Base-by-base conservation (phyloP, 2,797 vertebrate genomes). In the Acropternis orthonyx region DNA sequence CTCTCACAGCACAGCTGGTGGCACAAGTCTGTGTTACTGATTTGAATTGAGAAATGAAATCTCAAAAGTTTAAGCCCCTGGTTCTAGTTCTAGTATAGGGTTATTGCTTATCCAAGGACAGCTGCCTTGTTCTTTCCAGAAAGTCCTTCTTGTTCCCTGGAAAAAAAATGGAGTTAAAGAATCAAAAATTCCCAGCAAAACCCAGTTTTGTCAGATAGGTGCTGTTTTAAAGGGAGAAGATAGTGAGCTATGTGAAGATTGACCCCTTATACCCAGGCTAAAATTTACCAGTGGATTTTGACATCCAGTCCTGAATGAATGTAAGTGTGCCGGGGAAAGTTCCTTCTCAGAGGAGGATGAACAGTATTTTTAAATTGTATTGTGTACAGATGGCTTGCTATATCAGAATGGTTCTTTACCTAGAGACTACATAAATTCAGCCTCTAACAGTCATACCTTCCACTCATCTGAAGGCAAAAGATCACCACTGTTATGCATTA, bases 211-310 rank as follows among this genome's bases (percentile, higher is more conserved):
- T 44, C 24, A 65, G 24, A 27, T 8, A 72, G 15, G 4, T 24
- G 8, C 0, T 59, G 2, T 74, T 80, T 85, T 68, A 59, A 84
- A 49, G 9, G 12, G 26, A 85, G 8, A 15, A 67, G 39, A 59
- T 23, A 10, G 27, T 27, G 16, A 82, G 10, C 34, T 73, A 4
- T 19, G 21, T 27, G 26, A 43, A 48, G 52, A 71, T 28, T 1
- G 0, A n/a, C 26, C 67, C 49, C 23, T 74, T 39, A 73, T 8
- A 78, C 4, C 7, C 0, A 0, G 2, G 26, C 41, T 74, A 19
- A 44, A 69, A 12, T 56, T 80, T 63, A 34, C 9, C 8, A 19
- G 17, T 46, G n/a, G 44, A 63, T 85, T 88, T 94, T 88, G 30
- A 18, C 28, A 65, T 71, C 23, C 52, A 49, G 3, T 62, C 10